Evolutionary conservation across 2,888 invertebrate species (phyloP).

Genomic region (Netelia melanura): DNA sequence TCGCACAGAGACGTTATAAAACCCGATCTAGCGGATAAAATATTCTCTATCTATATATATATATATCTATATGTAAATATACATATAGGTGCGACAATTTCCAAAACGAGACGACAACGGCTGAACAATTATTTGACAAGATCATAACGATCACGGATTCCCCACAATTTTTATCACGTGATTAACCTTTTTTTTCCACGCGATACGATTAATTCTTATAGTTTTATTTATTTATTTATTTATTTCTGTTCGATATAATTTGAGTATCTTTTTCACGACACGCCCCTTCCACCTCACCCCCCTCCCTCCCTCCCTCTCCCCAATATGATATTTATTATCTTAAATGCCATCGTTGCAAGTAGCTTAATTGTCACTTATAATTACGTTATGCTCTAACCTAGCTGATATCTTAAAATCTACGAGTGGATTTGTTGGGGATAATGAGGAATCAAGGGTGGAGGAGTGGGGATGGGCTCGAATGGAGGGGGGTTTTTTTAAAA

Average conservation of each 20-base stretch:
- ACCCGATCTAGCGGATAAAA: too few relatives aligned
- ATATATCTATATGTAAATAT: slow-evolving; percentile 12
- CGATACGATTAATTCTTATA: background rate
- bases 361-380: slow-evolving; percentile 64
- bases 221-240: background rate
- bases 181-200: background rate
- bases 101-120: slow-evolving; percentile 26
- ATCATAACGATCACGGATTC: slow-evolving; percentile 36
- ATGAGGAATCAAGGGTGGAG: slow-evolving; percentile 16
- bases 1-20: too few relatives aligned
- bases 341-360: slow-evolving; percentile 67
- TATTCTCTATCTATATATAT: background rate
- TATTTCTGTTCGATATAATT: slow-evolving; percentile 12
- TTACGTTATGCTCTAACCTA: slow-evolving; percentile 50
- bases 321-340: slow-evolving; percentile 56
- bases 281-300: background rate
- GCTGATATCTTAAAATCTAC: slow-evolving; percentile 53
- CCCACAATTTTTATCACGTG: background rate
- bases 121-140: slow-evolving; percentile 54
- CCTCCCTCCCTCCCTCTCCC: slow-evolving; percentile 37
- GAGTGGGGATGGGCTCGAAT: background rate
- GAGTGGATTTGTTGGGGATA: slow-evolving; percentile 8
- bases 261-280: slow-evolving; percentile 1
- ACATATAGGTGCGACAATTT: slow-evolving; percentile 2
- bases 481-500: slow-evolving; percentile 69